A percentile compares a stretch with the other conserved stretches of the same genome.
Evolutionary conservation across 2,888 invertebrate genomes (phyloP).

Genomic region (Pollenia angustigena): DNA sequence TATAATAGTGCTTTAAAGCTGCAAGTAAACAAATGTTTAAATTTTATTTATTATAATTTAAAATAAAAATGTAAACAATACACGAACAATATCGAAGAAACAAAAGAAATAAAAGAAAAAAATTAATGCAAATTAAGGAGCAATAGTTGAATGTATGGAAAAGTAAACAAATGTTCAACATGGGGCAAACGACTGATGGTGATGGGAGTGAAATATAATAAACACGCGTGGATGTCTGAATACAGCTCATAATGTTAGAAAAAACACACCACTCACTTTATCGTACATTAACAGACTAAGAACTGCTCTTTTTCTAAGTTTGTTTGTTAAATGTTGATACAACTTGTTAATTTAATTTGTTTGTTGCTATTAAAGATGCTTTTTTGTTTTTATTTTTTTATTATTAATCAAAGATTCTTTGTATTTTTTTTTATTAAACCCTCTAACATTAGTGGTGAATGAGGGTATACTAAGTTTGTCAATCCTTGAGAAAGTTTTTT

Average conservation of each 20-base stretch:
- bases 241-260: neutral
- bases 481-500: no score
- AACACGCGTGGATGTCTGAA: conserved; percentile 11
- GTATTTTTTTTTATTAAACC: no score
- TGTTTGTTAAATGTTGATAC: no score
- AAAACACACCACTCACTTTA: no score
- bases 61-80: conserved; percentile 26
- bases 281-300: no score
- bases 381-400: no score
- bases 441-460: no score
- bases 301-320: no score
- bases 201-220: neutral
- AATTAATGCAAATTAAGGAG: conserved; percentile 39
- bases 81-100: conserved; percentile 45
- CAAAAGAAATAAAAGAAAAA: conserved; percentile 35
- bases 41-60: conserved; percentile 32
- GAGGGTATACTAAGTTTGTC: no score
- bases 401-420: no score
- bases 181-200: conserved; percentile 33
- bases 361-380: no score
- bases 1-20: conserved; percentile 35
- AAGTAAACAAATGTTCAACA: conserved; percentile 45
- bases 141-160: neutral
- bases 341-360: no score
- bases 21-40: conserved; percentile 31